A percentile compares a stretch with the other conserved stretches of the same genome.
phyloP scores from a whole-genome alignment of 2,113 vertebrate species.

The Sula dactylatra region DNA sequence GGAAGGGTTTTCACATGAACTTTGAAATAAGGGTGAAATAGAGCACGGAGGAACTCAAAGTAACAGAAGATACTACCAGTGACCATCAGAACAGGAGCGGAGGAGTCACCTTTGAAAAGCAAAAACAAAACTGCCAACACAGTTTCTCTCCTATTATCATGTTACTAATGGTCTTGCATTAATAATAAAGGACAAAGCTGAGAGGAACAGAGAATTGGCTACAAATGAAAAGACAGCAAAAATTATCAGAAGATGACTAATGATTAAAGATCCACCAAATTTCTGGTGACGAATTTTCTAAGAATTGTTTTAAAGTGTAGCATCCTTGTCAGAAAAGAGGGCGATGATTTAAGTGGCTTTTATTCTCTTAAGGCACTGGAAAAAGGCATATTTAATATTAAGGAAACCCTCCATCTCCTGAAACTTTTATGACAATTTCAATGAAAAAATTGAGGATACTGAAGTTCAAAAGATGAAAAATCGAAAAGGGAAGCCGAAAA shows the following conservation, averaged over 20 bases:
- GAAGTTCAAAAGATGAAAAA: not conserved
- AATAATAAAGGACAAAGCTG: slow-evolving; percentile 46
- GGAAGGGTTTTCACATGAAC: not conserved
- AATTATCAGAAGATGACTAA: not conserved
- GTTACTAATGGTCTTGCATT: slow-evolving; percentile 47
- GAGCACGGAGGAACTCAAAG: not conserved
- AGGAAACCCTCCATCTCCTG: not conserved
- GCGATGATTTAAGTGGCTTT: not conserved
- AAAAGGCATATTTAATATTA: not conserved
- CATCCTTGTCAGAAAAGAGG: not conserved
- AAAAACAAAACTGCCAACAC: not conserved
- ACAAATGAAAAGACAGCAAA: not conserved
- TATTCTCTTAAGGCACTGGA: not conserved
- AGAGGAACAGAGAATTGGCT: not conserved
- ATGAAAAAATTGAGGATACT: not conserved
- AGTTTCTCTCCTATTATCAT: not conserved
- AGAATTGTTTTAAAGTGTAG: not conserved
- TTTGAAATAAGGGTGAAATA: not conserved
- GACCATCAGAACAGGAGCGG: not conserved
- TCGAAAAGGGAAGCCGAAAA: not conserved
- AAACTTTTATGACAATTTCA: not conserved
- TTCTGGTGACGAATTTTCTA: not conserved
- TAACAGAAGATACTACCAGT: not conserved
- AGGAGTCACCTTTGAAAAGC: slow-evolving; percentile 9
- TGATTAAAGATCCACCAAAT: not conserved